Percentiles rank a stretch among this genome's conserved stretches.
Evolutionary conservation across 2,797 vertebrate genomes (phyloP).

Genomic region (Epinephelus awoara): DNA sequence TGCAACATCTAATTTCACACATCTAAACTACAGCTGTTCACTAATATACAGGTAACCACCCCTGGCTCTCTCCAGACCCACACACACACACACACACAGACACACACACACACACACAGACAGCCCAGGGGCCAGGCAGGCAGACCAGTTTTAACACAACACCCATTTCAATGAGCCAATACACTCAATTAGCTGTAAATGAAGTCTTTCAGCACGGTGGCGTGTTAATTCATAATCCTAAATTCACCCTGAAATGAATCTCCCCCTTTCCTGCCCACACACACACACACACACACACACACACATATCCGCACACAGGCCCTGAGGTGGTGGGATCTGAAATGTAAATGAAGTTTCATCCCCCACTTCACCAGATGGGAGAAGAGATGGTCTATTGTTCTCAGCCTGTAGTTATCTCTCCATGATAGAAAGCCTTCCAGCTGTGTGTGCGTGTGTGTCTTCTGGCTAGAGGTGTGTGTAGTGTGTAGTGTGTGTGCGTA

Average conservation of each 20-base stretch:
- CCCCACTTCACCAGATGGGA: slow-evolving; percentile 84
- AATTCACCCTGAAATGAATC: slow-evolving; percentile 84
- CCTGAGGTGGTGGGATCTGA: slow-evolving; percentile 78
- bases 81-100: slow-evolving; percentile 9
- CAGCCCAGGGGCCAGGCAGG: slow-evolving; percentile 41
- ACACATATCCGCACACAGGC: slow-evolving; percentile 53
- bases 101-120: slow-evolving; percentile 27
- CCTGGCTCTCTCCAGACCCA: slow-evolving; percentile 44
- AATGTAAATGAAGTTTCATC: slow-evolving; percentile 85
- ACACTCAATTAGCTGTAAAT: slow-evolving; percentile 81
- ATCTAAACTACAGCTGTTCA: slow-evolving; percentile 72
- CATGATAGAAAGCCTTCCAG: slow-evolving; percentile 78
- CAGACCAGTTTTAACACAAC: slow-evolving; percentile 68
- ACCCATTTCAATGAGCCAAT: slow-evolving; percentile 74
- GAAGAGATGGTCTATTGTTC: slow-evolving; percentile 85
- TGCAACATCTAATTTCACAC: slow-evolving; percentile 69
- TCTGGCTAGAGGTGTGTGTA: slow-evolving; percentile 14
- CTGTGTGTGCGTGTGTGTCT: slow-evolving; percentile 63
- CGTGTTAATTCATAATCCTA: slow-evolving; percentile 84
- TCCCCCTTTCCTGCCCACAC: slow-evolving; percentile 37
- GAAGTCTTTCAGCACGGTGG: slow-evolving; percentile 79
- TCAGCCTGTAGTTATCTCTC: slow-evolving; percentile 81
- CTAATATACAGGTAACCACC: slow-evolving; percentile 64
- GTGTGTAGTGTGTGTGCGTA: slow-evolving; percentile 7
- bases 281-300: slow-evolving; percentile 3